Conservation (phyloP, 2,113 vertebrate genomes). For the Sula dactylatra region DNA sequence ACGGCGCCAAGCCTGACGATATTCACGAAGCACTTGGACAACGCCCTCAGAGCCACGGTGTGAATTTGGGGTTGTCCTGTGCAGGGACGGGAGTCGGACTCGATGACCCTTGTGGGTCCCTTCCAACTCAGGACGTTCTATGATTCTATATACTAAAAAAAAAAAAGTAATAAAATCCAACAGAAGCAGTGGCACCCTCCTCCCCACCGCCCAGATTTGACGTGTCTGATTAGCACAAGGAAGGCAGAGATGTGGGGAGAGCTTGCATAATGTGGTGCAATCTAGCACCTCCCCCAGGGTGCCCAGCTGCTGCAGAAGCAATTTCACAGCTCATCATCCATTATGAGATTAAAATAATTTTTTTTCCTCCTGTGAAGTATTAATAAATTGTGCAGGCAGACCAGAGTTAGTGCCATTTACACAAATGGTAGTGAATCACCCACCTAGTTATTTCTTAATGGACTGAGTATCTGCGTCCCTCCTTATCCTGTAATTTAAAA, state of each 20-base stretch:
- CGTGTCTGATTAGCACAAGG: slow-evolving; percentile 46
- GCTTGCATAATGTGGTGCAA: slow-evolving; percentile 62
- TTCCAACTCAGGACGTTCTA: too few species aligned
- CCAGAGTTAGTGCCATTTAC: slow-evolving; percentile 55
- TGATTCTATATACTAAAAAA: too few species aligned
- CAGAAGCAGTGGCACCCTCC: background rate
- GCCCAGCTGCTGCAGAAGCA: slow-evolving; percentile 63
- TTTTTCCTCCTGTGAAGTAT: slow-evolving; percentile 62
- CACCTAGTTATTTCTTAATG: slow-evolving; percentile 68
- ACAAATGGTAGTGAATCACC: slow-evolving; percentile 63
- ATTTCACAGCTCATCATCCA: slow-evolving; percentile 71
- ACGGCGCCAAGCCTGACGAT: too few species aligned
- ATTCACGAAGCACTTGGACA: too few species aligned
- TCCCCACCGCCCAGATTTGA: background rate
- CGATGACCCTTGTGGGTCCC: too few species aligned
- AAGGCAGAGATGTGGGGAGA: slow-evolving; percentile 46
- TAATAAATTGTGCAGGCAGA: slow-evolving; percentile 66
- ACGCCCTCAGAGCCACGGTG: too few species aligned
- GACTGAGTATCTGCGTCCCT: slow-evolving; percentile 46
- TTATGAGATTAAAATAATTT: slow-evolving; percentile 67
- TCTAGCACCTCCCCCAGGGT: slow-evolving; percentile 67
- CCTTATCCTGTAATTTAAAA: slow-evolving; percentile 51
- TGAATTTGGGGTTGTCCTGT: too few species aligned
- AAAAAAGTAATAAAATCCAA: background rate
- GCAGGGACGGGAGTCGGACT: too few species aligned